phyloP scores from a whole-genome alignment of 2,888 invertebrate genomes.

The Drosophila koepferae region DNA sequence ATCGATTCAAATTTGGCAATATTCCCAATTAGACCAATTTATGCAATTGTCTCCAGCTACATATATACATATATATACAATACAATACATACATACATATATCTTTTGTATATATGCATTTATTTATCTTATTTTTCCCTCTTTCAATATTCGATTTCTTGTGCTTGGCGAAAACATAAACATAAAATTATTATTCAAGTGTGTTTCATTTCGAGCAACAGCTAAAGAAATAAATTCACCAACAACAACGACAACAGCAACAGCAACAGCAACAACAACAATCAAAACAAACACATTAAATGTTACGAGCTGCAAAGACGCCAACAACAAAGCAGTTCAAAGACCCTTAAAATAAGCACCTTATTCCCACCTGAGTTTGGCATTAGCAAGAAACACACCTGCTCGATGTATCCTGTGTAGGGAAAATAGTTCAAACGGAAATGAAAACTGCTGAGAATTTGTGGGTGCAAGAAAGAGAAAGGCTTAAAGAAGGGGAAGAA shows the following conservation, averaged over 20 bases:
- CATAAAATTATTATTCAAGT: slow-evolving; percentile 47
- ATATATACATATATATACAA: not conserved
- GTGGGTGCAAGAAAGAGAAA: slow-evolving; percentile 16
- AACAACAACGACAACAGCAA: slow-evolving; percentile 9
- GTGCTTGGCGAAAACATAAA: slow-evolving; percentile 19
- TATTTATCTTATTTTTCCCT: not conserved
- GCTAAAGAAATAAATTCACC: slow-evolving; percentile 52
- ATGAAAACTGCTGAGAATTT: slow-evolving; percentile 63
- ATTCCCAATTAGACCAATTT: slow-evolving; percentile 47
- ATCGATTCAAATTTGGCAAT: slow-evolving; percentile 42
- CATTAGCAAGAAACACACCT: slow-evolving; percentile 16
- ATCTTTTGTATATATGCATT: not conserved
- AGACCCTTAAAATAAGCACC: slow-evolving; percentile 49
- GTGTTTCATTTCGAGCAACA: slow-evolving; percentile 68
- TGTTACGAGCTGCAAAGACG: slow-evolving; percentile 70
- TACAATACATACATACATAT: not conserved
- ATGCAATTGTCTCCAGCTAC: slow-evolving; percentile 45
- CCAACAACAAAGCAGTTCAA: slow-evolving; percentile 64
- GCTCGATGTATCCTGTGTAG: slow-evolving; percentile 27
- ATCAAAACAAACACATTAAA: slow-evolving; percentile 39
- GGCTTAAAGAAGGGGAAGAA: not conserved
- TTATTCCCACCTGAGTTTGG: not conserved
- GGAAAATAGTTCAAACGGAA: slow-evolving; percentile 69
- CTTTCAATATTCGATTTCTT: not conserved
- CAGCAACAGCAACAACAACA: not conserved